Percentiles rank a stretch among this genome's conserved stretches.
Evolutionary conservation across 2,888 invertebrate species (phyloP).

Genomic region (Trissonchulus sp.): DNA sequence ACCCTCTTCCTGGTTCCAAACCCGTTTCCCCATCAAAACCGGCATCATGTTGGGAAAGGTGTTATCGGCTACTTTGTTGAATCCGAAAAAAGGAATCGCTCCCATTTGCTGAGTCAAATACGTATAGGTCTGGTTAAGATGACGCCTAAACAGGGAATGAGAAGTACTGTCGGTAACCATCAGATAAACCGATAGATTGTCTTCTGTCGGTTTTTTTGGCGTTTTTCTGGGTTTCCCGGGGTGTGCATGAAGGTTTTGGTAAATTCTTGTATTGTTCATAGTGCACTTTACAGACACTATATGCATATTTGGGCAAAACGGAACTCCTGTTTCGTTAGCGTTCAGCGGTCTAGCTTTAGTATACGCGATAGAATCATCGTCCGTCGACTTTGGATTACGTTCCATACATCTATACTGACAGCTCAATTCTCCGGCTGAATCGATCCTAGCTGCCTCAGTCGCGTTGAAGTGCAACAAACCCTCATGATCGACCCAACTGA

Average conservation of each 20-base stretch:
- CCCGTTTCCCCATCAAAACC: constrained; percentile 20
- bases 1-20: neutral
- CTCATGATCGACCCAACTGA: constrained; percentile 13
- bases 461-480: neutral
- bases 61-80: constrained; percentile 27
- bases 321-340: neutral
- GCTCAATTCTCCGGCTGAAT: neutral
- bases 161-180: neutral
- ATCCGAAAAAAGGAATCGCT: constrained; percentile 7
- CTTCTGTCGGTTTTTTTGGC: neutral
- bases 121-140: neutral
- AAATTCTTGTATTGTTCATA: neutral
- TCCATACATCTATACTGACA: neutral
- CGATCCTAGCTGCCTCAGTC: neutral
- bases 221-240: neutral
- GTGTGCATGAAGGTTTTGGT: neutral
- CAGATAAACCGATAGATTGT: neutral
- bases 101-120: constrained; percentile 17
- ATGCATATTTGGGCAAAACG: neutral
- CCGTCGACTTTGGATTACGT: neutral
- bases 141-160: constrained; percentile 1
- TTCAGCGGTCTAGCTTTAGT: neutral
- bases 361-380: neutral
- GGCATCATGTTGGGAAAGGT: constrained; percentile 30
- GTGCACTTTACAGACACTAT: neutral